These are phyloP conservation scores for Thamnaconus septentrionalis DNA, from an alignment of 2,113 vertebrate species.

Conservation along the genomic window DNA sequence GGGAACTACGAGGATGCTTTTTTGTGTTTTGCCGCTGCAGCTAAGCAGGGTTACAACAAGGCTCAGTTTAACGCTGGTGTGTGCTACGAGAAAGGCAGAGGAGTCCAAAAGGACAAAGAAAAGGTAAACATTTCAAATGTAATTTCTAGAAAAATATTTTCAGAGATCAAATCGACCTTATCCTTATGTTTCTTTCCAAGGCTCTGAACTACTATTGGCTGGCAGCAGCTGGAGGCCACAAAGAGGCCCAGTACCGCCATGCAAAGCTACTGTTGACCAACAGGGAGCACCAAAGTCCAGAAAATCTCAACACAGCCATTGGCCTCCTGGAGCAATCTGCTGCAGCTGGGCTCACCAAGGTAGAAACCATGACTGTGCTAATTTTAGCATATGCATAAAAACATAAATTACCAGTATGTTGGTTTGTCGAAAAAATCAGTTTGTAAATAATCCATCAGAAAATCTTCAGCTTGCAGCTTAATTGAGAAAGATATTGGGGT, in stretches of 20 bases:
- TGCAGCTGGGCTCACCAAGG: conserved; percentile 82
- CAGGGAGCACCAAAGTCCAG: conserved; percentile 50
- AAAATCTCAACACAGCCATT: conserved; percentile 68
- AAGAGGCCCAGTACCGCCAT: conserved; percentile 86
- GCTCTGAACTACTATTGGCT: conserved; percentile 82
- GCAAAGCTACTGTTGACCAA: conserved; percentile 81
- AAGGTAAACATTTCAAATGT: conserved; percentile 70
- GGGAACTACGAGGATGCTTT: conserved; percentile 76
- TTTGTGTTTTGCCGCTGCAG: conserved; percentile 85
- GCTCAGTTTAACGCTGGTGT: conserved; percentile 91
- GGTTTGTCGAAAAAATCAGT: too few relatives aligned
- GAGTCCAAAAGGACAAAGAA: conserved; percentile 76
- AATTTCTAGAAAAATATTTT: background rate
- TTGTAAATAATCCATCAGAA: too few relatives aligned
- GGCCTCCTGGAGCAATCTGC: conserved; percentile 81
- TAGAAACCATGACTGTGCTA: conserved; percentile 44
- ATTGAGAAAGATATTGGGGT: too few relatives aligned
- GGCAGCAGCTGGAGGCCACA: conserved; percentile 82
- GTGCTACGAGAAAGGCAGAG: conserved; percentile 89
- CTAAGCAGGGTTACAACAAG: conserved; percentile 86
- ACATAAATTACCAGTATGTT: too few relatives aligned
- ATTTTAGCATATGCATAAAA: too few relatives aligned
- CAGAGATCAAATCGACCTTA: background rate
- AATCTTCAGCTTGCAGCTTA: too few relatives aligned
- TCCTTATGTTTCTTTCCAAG: conserved; percentile 61